Conservation (phyloP, 2,888 invertebrate genomes). For the Lasioglossum pauxillum region DNA sequence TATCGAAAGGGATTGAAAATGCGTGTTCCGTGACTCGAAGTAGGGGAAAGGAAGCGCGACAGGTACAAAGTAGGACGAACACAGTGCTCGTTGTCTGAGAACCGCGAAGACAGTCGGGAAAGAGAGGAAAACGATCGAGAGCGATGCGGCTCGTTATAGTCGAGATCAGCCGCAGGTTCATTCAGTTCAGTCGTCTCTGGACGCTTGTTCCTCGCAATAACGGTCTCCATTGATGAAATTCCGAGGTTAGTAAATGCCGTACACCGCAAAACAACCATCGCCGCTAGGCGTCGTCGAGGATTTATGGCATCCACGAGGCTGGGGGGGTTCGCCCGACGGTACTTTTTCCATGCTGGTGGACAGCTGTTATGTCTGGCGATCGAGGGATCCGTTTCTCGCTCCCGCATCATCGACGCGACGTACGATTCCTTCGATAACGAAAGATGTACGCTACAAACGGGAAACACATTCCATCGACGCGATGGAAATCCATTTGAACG, state of each 20-base stretch:
- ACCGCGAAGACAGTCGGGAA: constrained; percentile 4
- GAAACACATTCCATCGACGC: neutral
- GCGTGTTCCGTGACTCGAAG: neutral
- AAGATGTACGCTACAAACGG: neutral
- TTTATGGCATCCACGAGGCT: constrained; percentile 38
- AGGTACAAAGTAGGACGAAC: neutral
- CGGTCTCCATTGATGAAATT: constrained; percentile 70
- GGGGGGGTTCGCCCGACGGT: constrained; percentile 16
- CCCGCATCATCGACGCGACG: neutral
- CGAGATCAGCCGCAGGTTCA: constrained; percentile 59
- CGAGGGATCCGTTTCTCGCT: neutral
- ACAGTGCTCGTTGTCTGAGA: neutral
- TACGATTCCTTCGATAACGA: neutral
- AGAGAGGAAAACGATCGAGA: constrained; percentile 13
- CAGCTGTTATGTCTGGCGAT: constrained; percentile 48
- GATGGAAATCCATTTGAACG: neutral
- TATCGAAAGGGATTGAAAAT: neutral
- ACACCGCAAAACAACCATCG: constrained; percentile 57
- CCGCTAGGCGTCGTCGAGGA: constrained; percentile 34
- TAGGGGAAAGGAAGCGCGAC: neutral
- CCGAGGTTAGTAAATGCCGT: constrained; percentile 43
- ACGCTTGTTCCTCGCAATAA: constrained; percentile 58
- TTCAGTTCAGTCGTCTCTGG: constrained; percentile 56
- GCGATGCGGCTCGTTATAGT: constrained; percentile 46
- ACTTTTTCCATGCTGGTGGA: constrained; percentile 25